Conservation (phyloP, 2,888 invertebrate species). For the Periphyllus acericola region DNA sequence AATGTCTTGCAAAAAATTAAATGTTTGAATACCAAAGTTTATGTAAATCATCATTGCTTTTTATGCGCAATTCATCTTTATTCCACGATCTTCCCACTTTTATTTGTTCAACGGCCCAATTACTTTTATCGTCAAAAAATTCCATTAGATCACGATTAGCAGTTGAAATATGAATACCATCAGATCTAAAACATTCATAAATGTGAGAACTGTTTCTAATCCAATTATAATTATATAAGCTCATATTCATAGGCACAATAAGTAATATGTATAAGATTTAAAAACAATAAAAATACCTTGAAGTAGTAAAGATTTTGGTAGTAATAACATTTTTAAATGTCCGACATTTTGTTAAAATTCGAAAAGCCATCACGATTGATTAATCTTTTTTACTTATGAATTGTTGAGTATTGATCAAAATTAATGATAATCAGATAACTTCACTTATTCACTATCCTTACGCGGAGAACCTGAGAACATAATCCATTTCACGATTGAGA, state of each 20-base stretch:
- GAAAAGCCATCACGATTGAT: constrained; percentile 25
- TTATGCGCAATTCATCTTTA: constrained; percentile 89
- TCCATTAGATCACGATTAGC: constrained; percentile 75
- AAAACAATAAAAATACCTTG: constrained; percentile 33
- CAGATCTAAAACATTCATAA: constrained; percentile 8
- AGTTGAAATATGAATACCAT: constrained; percentile 69
- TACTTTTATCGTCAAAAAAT: constrained; percentile 87
- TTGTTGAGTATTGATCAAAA: too few species aligned
- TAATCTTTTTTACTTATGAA: too few species aligned
- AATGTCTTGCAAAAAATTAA: neutral
- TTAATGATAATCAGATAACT: too few species aligned
- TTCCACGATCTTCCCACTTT: constrained; percentile 89
- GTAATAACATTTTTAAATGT: neutral
- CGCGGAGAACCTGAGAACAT: too few species aligned
- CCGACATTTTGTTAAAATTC: constrained; percentile 31
- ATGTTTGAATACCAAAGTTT: constrained; percentile 83
- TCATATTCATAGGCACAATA: neutral
- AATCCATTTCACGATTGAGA: too few species aligned
- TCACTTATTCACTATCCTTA: too few species aligned
- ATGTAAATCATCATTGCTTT: constrained; percentile 94
- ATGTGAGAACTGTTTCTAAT: neutral
- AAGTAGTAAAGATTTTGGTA: neutral
- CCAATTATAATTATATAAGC: neutral
- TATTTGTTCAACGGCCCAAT: constrained; percentile 82
- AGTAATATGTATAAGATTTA: too few species aligned